Conservation (phyloP, 2,888 invertebrate species). For the Rhagophthalmus giganteus region DNA sequence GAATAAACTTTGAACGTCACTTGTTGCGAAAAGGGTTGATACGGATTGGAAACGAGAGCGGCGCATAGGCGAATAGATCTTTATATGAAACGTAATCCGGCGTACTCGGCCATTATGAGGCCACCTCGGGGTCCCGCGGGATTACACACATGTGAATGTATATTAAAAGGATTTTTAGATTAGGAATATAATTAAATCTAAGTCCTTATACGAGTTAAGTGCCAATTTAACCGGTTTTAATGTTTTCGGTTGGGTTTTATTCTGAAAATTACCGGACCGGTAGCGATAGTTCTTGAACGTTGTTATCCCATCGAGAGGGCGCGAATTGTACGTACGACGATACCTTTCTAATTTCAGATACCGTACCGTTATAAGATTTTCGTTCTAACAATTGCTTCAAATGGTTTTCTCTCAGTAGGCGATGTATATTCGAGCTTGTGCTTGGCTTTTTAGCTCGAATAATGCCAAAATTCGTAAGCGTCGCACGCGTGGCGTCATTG, state of each 20-base stretch:
- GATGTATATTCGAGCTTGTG: slow-evolving; percentile 24
- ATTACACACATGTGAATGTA: slow-evolving; percentile 37
- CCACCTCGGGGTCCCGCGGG: slow-evolving; percentile 23
- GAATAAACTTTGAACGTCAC: too few relatives aligned
- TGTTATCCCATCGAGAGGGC: too few relatives aligned
- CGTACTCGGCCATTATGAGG: slow-evolving; percentile 26
- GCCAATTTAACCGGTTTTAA: slow-evolving; percentile 10
- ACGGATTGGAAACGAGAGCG: not conserved
- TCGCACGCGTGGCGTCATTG: slow-evolving; percentile 27
- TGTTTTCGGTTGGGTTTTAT: slow-evolving; percentile 1
- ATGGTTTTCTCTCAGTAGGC: slow-evolving; percentile 22
- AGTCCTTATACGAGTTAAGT: slow-evolving; percentile 13
- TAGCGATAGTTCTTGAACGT: too few relatives aligned
- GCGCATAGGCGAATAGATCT: slow-evolving; percentile 18
- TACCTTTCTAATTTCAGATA: slow-evolving; percentile 12
- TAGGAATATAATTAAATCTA: slow-evolving; percentile 28
- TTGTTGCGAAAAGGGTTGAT: too few relatives aligned
- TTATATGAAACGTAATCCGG: slow-evolving; percentile 22
- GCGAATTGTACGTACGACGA: too few relatives aligned
- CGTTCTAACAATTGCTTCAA: slow-evolving; percentile 17
- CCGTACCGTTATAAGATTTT: slow-evolving; percentile 19
- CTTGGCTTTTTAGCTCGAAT: slow-evolving; percentile 27
- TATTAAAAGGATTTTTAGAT: slow-evolving; percentile 34
- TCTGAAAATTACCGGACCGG: not conserved
- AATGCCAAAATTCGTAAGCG: slow-evolving; percentile 29